Evolutionary conservation across 1,140 invertebrate species (phyloP).

Genomic region (Lasaia peninsularis): DNA sequence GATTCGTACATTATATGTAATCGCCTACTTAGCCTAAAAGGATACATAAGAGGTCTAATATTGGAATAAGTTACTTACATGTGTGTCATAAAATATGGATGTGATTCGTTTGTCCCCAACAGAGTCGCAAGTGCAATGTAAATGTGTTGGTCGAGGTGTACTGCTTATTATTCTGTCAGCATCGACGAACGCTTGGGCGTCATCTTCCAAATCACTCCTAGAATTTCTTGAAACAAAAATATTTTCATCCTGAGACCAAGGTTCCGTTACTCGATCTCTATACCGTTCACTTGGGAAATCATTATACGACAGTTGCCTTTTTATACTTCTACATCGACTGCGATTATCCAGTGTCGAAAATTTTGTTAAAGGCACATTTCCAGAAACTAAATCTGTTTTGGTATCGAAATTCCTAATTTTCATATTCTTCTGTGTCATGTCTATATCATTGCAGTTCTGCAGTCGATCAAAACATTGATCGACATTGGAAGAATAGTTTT

Average conservation of each 20-base stretch:
- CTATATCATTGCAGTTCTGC: constrained; percentile 46
- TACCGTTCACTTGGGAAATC: constrained; percentile 62
- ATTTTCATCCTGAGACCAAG: constrained; percentile 52
- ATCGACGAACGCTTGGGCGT: constrained; percentile 58
- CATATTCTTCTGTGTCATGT: constrained; percentile 43
- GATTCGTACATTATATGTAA: no score
- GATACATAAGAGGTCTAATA: no score
- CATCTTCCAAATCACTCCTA: constrained; percentile 50
- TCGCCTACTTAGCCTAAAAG: no score
- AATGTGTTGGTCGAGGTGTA: constrained; percentile 46
- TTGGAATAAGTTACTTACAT: constrained; percentile 47
- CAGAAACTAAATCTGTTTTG: constrained; percentile 47
- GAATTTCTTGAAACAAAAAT: constrained; percentile 47
- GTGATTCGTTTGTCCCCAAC: constrained; percentile 51
- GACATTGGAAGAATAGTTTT: constrained; percentile 67
- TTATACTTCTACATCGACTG: constrained; percentile 64
- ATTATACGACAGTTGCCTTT: constrained; percentile 67
- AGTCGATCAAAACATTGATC: constrained; percentile 68
- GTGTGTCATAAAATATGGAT: constrained; percentile 68
- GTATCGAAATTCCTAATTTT: constrained; percentile 60
- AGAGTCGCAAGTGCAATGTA: constrained; percentile 61
- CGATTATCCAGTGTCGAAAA: constrained; percentile 69
- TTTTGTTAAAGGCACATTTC: constrained; percentile 52
- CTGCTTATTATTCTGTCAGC: constrained; percentile 55
- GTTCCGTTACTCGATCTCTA: constrained; percentile 45